phyloP scores from a whole-genome alignment of 2,888 invertebrate species.

The Trissolcus brochymenae region DNA sequence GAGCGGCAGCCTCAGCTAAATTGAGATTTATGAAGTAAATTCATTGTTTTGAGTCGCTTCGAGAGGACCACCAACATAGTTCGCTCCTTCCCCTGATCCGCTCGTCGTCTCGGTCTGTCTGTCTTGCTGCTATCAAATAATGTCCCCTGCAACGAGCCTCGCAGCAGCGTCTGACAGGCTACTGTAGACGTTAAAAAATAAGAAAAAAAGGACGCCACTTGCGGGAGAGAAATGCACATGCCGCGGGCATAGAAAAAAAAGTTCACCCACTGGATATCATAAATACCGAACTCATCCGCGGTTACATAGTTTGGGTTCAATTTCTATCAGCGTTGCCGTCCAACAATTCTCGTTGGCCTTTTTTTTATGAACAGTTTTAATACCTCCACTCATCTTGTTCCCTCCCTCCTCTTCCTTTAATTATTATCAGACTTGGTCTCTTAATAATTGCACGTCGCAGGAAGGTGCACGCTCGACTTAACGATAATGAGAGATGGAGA shows the following conservation, averaged over 20 bases:
- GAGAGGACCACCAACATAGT: slow-evolving; percentile 72
- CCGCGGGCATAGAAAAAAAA: neutral
- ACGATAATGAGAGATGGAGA: slow-evolving; percentile 65
- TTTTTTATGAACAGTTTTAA: neutral
- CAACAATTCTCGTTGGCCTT: neutral
- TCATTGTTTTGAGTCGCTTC: slow-evolving; percentile 73
- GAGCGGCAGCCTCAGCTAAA: slow-evolving; percentile 71
- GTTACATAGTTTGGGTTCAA: slow-evolving; percentile 11
- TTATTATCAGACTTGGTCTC: no score
- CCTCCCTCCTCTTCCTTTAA: no score
- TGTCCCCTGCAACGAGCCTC: slow-evolving; percentile 68
- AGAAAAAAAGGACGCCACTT: slow-evolving; percentile 38
- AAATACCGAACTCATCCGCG: slow-evolving; percentile 37
- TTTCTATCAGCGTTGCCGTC: neutral
- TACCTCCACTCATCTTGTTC: no score
- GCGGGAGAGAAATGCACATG: slow-evolving; percentile 35
- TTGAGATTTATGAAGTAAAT: slow-evolving; percentile 77
- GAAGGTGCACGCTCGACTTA: slow-evolving; percentile 61
- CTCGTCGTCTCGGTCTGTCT: slow-evolving; percentile 53
- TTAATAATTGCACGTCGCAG: no score
- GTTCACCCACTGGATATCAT: slow-evolving; percentile 24
- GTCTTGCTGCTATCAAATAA: slow-evolving; percentile 70
- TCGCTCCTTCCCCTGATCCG: slow-evolving; percentile 54
- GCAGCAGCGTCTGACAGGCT: slow-evolving; percentile 67
- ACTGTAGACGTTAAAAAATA: slow-evolving; percentile 62